phyloP scores from a whole-genome alignment of 2,888 invertebrate species.

The Caenorhabditis sp. region DNA sequence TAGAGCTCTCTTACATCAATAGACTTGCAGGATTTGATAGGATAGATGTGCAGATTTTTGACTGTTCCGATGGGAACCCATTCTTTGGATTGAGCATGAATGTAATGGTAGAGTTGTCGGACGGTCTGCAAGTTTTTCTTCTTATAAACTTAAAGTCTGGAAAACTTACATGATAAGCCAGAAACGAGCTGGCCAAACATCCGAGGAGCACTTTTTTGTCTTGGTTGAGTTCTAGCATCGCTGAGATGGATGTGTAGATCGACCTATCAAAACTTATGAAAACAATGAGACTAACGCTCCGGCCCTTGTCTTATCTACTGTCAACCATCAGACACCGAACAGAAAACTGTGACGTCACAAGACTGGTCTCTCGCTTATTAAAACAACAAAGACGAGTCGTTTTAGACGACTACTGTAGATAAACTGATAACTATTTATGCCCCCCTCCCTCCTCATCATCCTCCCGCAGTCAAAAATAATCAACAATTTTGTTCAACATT shows the following conservation, averaged over 20 bases:
- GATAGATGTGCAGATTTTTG: constrained; percentile 69
- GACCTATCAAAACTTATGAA: not conserved
- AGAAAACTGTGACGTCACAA: constrained; percentile 38
- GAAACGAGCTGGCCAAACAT: constrained; percentile 66
- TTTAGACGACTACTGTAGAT: not conserved
- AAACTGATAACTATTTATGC: not conserved
- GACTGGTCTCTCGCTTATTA: constrained; percentile 8
- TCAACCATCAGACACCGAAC: constrained; percentile 8
- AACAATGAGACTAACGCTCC: constrained; percentile 10
- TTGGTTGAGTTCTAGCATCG: constrained; percentile 48
- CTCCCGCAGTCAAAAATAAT: too few species aligned
- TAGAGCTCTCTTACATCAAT: constrained; percentile 37
- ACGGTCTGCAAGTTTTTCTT: constrained; percentile 15
- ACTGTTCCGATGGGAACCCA: constrained; percentile 72
- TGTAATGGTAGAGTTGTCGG: constrained; percentile 44
- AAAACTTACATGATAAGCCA: constrained; percentile 67
- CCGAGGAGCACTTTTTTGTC: constrained; percentile 65
- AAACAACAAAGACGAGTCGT: constrained; percentile 15
- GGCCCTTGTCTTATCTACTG: constrained; percentile 19
- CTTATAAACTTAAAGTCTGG: not conserved
- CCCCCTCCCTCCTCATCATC: too few species aligned
- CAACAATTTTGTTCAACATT: too few species aligned
- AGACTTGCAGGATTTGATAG: constrained; percentile 68
- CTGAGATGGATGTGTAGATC: not conserved
- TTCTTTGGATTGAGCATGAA: constrained; percentile 35